Evolutionary conservation across 1,140 invertebrate genomes (phyloP).

Genomic region (Drosophila rufa): DNA sequence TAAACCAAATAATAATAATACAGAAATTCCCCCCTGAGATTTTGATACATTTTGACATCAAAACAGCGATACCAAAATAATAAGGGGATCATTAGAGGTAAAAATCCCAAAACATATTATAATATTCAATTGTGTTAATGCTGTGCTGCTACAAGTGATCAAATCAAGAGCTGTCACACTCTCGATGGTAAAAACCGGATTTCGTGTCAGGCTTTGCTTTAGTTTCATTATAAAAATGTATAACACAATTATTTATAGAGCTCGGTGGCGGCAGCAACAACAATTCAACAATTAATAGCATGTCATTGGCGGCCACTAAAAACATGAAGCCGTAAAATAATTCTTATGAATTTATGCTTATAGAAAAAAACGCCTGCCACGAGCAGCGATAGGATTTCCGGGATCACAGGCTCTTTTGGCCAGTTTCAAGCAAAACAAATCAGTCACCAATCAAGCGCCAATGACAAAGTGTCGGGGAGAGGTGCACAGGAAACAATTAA

Average conservation of each 20-base stretch:
- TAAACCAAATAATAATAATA: too few relatives aligned
- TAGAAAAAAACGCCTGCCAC: constrained; percentile 54
- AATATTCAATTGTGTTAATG: constrained; percentile 34
- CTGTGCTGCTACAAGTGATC: constrained; percentile 29
- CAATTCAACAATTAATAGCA: constrained; percentile 34
- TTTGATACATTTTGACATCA: not conserved
- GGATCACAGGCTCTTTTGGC: constrained; percentile 55
- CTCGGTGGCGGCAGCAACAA: constrained; percentile 6
- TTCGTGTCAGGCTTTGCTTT: constrained; percentile 52
- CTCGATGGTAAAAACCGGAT: constrained; percentile 61
- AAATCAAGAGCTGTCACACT: constrained; percentile 51
- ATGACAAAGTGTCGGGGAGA: constrained; percentile 42
- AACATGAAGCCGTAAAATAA: constrained; percentile 16
- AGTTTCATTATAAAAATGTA: constrained; percentile 47
- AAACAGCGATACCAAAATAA: not conserved
- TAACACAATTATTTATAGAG: constrained; percentile 42
- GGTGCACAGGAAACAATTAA: constrained; percentile 12
- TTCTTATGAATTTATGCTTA: constrained; percentile 36
- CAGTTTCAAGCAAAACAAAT: constrained; percentile 52
- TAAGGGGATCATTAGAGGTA: not conserved
- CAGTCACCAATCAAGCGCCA: constrained; percentile 61
- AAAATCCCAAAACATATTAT: constrained; percentile 13
- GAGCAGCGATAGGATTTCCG: constrained; percentile 64
- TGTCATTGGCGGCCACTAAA: constrained; percentile 32
- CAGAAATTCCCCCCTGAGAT: too few relatives aligned